phyloP scores from a whole-genome alignment of 2,888 invertebrate species.

The Philaethria dido region DNA sequence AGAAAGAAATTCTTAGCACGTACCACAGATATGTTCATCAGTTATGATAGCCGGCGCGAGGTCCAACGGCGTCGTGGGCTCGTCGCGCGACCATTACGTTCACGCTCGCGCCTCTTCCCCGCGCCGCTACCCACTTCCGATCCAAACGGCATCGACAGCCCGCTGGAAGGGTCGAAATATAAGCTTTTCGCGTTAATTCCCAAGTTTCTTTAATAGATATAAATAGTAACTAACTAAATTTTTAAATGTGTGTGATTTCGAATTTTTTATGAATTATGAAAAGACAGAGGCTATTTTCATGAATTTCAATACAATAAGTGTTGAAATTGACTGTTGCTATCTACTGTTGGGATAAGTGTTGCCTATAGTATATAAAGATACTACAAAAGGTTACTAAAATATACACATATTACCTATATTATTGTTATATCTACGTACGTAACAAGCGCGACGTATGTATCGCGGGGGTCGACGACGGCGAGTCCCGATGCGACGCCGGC shows the following conservation, averaged over 20 bases:
- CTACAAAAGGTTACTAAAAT: too few species aligned
- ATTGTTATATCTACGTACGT: constrained; percentile 84
- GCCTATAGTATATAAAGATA: too few species aligned
- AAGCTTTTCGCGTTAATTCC: not conserved
- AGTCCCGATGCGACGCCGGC: constrained; percentile 80
- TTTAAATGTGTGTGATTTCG: too few species aligned
- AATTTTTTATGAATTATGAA: too few species aligned
- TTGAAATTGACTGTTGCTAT: too few species aligned
- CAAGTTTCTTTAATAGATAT: too few species aligned
- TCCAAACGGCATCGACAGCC: constrained; percentile 62
- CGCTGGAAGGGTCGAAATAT: constrained; percentile 49
- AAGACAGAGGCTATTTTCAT: too few species aligned
- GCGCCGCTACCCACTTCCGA: constrained; percentile 50
- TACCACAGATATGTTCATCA: constrained; percentile 67
- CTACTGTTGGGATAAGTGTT: too few species aligned
- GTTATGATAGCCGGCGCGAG: constrained; percentile 70
- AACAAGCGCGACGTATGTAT: constrained; percentile 87
- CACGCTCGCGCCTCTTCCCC: constrained; percentile 50
- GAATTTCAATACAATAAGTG: too few species aligned
- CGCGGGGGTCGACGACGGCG: constrained; percentile 86
- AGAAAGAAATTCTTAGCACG: constrained; percentile 39
- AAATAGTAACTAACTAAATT: too few species aligned
- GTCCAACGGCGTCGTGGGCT: constrained; percentile 57
- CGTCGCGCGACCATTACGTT: constrained; percentile 64
- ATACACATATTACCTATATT: too few species aligned